phyloP scores from a whole-genome alignment of 2,113 vertebrate genomes.

The Murina feae region DNA sequence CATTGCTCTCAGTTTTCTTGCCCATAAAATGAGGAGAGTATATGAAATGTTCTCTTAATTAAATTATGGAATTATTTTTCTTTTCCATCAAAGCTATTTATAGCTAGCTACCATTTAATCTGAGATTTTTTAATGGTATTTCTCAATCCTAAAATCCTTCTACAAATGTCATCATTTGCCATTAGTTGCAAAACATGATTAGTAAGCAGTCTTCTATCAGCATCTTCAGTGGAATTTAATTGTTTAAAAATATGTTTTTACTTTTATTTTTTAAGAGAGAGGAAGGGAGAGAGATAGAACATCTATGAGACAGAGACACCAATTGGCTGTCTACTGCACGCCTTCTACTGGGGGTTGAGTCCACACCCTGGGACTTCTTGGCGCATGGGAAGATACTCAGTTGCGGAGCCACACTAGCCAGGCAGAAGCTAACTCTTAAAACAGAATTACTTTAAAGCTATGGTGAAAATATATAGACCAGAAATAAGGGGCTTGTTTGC shows the following conservation, averaged over 20 bases:
- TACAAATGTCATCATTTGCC: not conserved
- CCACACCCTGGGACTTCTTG: too few species aligned
- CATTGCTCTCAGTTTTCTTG: not conserved
- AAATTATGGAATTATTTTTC: not conserved
- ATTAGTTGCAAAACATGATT: not conserved
- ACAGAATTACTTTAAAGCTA: not conserved
- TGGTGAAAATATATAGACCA: not conserved
- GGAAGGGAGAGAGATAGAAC: too few species aligned
- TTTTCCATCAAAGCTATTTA: not conserved
- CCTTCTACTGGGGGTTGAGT: too few species aligned
- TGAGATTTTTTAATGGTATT: not conserved
- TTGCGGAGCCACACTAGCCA: too few species aligned
- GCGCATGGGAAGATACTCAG: too few species aligned
- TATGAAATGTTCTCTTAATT: not conserved
- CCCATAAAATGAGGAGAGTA: not conserved
- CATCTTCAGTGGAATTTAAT: not conserved
- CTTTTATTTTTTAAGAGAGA: too few species aligned
- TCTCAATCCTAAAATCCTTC: conserved; percentile 3
- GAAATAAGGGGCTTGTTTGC: not conserved
- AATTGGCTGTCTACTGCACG: too few species aligned
- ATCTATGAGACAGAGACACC: too few species aligned
- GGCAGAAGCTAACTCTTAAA: conserved; percentile 40
- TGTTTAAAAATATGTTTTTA: not conserved
- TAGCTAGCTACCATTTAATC: not conserved
- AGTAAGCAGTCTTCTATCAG: not conserved